Evolutionary conservation across 1,140 invertebrate genomes (phyloP).

Genomic region (Bombus polaris): DNA sequence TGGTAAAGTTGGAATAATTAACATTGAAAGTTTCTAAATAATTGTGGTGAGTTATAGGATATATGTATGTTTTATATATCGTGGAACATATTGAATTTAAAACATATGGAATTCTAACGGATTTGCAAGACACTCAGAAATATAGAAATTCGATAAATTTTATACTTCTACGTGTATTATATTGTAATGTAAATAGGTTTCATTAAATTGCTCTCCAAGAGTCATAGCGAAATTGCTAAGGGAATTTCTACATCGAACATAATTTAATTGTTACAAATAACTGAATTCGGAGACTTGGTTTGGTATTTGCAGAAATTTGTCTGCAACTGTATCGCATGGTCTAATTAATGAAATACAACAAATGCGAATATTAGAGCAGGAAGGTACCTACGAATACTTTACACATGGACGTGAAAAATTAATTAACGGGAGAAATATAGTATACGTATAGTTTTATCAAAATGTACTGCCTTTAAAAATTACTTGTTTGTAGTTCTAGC

Average conservation of each 20-base stretch:
- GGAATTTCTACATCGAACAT: neutral
- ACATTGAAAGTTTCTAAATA: neutral
- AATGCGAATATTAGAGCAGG: neutral
- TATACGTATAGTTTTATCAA: neutral
- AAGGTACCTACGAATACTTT: neutral
- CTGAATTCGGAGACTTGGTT: neutral
- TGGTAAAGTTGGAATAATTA: neutral
- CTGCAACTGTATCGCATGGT: neutral
- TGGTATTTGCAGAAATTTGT: neutral
- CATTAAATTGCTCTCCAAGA: neutral
- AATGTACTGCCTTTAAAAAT: neutral
- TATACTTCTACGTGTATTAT: neutral
- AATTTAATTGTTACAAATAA: constrained; percentile 2
- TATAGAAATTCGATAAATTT: neutral
- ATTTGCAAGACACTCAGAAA: neutral
- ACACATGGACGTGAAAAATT: neutral
- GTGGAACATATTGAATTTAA: neutral
- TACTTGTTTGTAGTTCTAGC: neutral
- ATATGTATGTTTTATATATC: neutral
- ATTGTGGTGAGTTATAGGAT: neutral
- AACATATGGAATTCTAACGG: neutral
- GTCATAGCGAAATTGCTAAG: neutral
- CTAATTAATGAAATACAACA: neutral
- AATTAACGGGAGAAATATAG: neutral
- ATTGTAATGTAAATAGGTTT: neutral